Base-by-base conservation (phyloP, 2,888 invertebrate genomes). In the Yponomeuta malinellus region DNA sequence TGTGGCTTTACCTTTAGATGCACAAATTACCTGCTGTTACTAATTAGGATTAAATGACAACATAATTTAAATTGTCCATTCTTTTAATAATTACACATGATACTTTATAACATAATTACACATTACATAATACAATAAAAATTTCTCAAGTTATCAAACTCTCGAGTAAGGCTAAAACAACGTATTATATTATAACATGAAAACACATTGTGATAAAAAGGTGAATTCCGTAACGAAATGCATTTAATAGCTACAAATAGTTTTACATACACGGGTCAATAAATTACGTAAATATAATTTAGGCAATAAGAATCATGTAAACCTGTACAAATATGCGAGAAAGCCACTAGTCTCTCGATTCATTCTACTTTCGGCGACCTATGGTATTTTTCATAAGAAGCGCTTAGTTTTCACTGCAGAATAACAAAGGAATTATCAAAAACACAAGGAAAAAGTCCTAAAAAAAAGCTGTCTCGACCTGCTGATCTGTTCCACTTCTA, bases 51-150 rank as follows among this genome's bases (percentile, higher is more conserved):
- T 59, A 59, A 15, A 43, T 43, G 15, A 59, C 15, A 59, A 12
- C 2, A 59, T 59, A 59, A 59, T 59, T 74, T 88, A 87, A 90
- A 89, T 89, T 86, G 88, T 90, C 89, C 77, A 69, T 90, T 86
- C 85, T 90, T 92, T 92, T 90, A 90, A 90, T 92, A 90, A 89
- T 92, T 91, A 91, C 89, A 90, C 84, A 85, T 92, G 90, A 91
- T 92, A 91, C 89, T 90, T 90, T 86, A 89, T 90, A 92, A 92
- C 91, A 90, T 90, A 90, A 90, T 92, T 91, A 92, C 90, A 92
- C 86, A 78, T 84, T 90, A 90, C 88, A 89, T 87, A 23, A 85
- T 90, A 90, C 89, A 90, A 90, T 90, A 89, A 90, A 89, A 90
- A 89, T 90, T 90, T 90, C 88, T 88, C 87, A 87, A 87, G 87